Base-by-base conservation (phyloP, 2,888 invertebrate genomes). In the Ectemnius lituratus region DNA sequence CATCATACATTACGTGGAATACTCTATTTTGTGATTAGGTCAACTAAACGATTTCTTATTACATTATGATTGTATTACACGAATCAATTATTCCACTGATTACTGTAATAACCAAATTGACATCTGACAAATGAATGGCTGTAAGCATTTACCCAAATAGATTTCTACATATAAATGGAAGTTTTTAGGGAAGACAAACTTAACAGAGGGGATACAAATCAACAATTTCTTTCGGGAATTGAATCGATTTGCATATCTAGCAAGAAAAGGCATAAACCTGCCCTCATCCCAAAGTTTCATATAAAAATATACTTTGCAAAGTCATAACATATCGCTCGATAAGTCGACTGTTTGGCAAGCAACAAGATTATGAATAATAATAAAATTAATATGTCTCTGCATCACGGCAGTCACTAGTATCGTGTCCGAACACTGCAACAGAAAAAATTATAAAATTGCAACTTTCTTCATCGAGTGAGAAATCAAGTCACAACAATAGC, bases 351-450 rank as follows among this genome's bases (percentile, higher is more conserved):
- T 60, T 66, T 78, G 73, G 71, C 71, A 82, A 82, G 81, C 82
- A 68, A 76, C 27, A 62, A 49, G 62, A 73, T 45, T 75, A 74
- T 18, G 73, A 67, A 73, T 59, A 61, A 61, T 60, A 69, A 78
- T 56, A 70, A 23, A 66, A 16, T 91, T 94, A 96, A 93, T 94
- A 97, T 79, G 96, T 96, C 92, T 96, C 96, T 87, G 95, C 95
- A 90, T 97, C 97, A 91, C 95, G 95, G 92, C 98, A 98, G 90
- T 97, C 94, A 88, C 94, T 94, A 28, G 97, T 96, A 85, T 94
- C 93, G 89, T 98, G 98, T 63, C 97, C 98, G 92, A 98, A 98
- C 82, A 95, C 97, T 97, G 93, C 68, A 91, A 94, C 87, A 84
- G 80, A 80, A 82, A 82, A 37, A 37, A 37, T 37, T 4, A 37